phyloP scores from a whole-genome alignment of 1,140 invertebrate species.

The Drosophila subpulchrella region DNA sequence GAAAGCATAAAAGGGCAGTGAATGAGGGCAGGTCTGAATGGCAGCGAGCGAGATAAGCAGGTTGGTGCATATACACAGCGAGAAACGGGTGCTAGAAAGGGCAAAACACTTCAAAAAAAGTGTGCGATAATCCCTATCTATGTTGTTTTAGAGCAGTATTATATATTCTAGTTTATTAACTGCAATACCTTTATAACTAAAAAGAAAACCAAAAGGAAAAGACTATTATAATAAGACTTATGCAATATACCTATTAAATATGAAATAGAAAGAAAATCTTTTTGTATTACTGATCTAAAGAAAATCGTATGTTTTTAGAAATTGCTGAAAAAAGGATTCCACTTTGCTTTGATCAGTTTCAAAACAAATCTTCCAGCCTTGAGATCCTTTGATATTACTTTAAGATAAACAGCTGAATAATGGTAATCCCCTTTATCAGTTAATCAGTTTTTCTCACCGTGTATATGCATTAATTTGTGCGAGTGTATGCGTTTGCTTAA shows the following conservation, averaged over 20 bases:
- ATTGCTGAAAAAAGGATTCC: not conserved
- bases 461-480: conserved; percentile 1
- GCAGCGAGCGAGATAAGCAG: conserved; percentile 9
- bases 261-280: not conserved
- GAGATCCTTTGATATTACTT: not conserved
- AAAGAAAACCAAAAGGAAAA: not conserved
- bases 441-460: conserved; percentile 16
- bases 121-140: not conserved
- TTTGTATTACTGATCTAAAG: not conserved
- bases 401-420: not conserved
- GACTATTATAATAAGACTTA: conserved; percentile 12
- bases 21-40: conserved; percentile 18
- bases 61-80: conserved; percentile 13
- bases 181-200: not conserved
- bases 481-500: conserved; percentile 34
- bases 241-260: conserved; percentile 1
- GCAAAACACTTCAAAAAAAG: too few relatives aligned
- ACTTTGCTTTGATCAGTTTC: conserved; percentile 9
- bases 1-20: conserved; percentile 3
- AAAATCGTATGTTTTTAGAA: not conserved
- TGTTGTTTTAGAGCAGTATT: conserved; percentile 7
- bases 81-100: conserved; percentile 5
- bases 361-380: not conserved
- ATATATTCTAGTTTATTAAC: not conserved
- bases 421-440: not conserved